phyloP scores from a whole-genome alignment of 2,797 vertebrate genomes.

The Microctenopoma stevenorrisi region DNA sequence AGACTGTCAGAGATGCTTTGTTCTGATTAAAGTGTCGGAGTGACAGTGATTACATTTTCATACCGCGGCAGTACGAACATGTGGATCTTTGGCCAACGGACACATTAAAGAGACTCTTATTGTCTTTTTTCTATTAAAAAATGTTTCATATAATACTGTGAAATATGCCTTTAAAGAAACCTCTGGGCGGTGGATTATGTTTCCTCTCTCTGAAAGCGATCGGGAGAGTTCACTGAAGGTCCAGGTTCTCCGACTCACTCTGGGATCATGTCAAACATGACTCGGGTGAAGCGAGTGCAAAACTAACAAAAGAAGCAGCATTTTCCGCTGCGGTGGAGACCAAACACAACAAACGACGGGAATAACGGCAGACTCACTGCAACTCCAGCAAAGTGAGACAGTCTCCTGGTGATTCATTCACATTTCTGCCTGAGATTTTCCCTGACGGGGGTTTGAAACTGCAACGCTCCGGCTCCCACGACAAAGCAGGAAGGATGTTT shows the following conservation, averaged over 20 bases:
- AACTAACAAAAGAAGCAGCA: background rate
- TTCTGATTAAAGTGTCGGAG: background rate
- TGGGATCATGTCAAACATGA: background rate
- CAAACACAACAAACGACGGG: constrained; percentile 13
- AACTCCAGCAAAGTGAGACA: background rate
- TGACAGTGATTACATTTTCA: too few species aligned
- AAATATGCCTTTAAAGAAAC: too few species aligned
- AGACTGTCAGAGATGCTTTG: background rate
- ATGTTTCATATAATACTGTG: too few species aligned
- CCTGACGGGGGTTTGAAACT: constrained; percentile 9
- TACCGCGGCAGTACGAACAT: too few species aligned
- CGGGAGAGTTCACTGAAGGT: background rate
- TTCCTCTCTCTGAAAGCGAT: background rate
- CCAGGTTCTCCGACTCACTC: constrained; percentile 2
- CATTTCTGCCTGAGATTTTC: background rate
- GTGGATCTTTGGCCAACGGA: background rate
- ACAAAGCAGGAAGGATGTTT: background rate
- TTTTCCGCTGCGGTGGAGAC: constrained; percentile 11
- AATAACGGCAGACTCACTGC: constrained; percentile 14
- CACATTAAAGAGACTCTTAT: background rate
- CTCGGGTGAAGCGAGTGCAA: background rate
- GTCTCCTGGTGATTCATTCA: constrained; percentile 6
- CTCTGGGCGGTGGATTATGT: too few species aligned
- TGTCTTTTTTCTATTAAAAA: background rate
- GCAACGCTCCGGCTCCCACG: constrained; percentile 1